Conservation (phyloP, 1,140 invertebrate genomes). For the Bombus turneri region DNA sequence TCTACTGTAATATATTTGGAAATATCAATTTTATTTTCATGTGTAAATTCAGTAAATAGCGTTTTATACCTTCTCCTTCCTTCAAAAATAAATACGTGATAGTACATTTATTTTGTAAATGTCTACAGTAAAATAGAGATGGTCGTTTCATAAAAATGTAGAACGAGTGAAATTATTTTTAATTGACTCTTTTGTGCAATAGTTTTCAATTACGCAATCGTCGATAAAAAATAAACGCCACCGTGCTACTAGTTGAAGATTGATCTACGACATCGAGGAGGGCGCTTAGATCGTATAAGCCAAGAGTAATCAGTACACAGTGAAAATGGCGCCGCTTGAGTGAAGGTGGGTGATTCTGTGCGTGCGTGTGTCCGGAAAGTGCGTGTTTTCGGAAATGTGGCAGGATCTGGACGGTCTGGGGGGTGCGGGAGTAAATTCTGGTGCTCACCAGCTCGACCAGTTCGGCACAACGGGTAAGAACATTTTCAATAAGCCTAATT, state of each 20-base stretch:
- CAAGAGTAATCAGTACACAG: conserved; percentile 51
- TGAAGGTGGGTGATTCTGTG: conserved; percentile 74
- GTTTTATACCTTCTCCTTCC: neutral
- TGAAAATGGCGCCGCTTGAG: conserved; percentile 79
- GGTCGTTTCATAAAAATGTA: neutral
- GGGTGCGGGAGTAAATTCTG: conserved; percentile 75
- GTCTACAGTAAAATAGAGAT: neutral
- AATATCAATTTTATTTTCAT: neutral
- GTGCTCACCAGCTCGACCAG: conserved; percentile 78
- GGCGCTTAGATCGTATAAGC: conserved; percentile 21
- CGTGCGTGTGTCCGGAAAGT: conserved; percentile 70
- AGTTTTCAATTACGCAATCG: neutral
- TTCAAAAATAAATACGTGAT: neutral
- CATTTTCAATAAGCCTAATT: neutral
- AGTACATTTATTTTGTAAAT: neutral
- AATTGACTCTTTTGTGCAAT: neutral
- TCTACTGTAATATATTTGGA: neutral
- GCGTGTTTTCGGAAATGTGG: conserved; percentile 78
- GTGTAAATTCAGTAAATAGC: neutral
- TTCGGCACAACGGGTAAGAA: conserved; percentile 77
- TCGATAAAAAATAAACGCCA: neutral
- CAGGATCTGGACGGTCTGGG: conserved; percentile 77
- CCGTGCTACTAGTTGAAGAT: neutral
- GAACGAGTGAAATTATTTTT: neutral
- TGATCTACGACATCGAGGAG: neutral